Conservation (phyloP, 2,797 vertebrate species). For the Crypturellus tataupa region DNA sequence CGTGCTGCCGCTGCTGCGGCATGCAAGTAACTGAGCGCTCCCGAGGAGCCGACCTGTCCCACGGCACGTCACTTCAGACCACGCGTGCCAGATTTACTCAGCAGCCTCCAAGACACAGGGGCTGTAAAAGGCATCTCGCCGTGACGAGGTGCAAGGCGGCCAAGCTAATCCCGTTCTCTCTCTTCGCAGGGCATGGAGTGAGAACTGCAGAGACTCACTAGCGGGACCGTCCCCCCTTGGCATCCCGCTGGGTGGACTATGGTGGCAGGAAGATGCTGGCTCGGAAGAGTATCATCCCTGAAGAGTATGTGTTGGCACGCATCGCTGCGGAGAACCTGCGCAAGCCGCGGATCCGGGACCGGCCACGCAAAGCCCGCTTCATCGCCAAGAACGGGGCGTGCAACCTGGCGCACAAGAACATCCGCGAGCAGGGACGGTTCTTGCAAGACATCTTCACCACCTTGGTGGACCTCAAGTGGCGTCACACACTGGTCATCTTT, state of each 20-base stretch:
- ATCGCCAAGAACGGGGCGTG: slow-evolving; percentile 96
- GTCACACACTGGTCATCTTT: slow-evolving; percentile 97
- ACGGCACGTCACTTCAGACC: not conserved
- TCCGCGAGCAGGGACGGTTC: slow-evolving; percentile 96
- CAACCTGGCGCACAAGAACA: slow-evolving; percentile 98
- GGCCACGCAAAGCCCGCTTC: slow-evolving; percentile 94
- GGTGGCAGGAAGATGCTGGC: slow-evolving; percentile 88
- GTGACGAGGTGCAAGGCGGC: not conserved
- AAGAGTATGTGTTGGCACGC: slow-evolving; percentile 94
- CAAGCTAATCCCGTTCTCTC: not conserved
- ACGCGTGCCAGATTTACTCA: not conserved
- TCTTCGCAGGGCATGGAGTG: not conserved
- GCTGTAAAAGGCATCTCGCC: not conserved
- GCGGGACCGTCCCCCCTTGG: not conserved
- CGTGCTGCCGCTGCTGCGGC: not conserved
- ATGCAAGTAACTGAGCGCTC: not conserved
- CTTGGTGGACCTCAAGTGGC: slow-evolving; percentile 97
- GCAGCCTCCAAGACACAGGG: not conserved
- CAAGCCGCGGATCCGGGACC: slow-evolving; percentile 93
- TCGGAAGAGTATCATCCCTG: slow-evolving; percentile 97
- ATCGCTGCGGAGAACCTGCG: slow-evolving; percentile 90
- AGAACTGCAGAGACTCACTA: not conserved
- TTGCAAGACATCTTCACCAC: slow-evolving; percentile 98
- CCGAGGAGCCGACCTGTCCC: not conserved
- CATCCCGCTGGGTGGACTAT: slow-evolving; percentile 57